Evolutionary conservation across 2,888 invertebrate species (phyloP), one percentile per base, ranked within the genome.

Genomic region (Ernsta delagoae): DNA sequence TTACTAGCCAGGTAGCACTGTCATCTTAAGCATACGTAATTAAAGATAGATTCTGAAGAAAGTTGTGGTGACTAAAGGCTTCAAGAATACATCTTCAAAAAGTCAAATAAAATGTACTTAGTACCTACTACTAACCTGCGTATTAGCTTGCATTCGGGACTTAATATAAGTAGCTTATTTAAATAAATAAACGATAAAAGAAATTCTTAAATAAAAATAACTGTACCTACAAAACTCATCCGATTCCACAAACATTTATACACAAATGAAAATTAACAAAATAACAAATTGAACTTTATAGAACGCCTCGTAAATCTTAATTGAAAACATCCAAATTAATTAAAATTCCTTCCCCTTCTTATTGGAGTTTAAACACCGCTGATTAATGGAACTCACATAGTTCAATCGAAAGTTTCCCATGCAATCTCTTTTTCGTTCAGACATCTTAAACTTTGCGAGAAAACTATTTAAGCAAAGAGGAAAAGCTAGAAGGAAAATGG

Each of bases 381-480:
- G 67, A 68, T 68, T 68, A 68, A 68, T 68, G 67, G 68, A 59
- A 57, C 61, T 62, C 48, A 59, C 62, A 68, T 68, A 68, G 68
- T 68, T 68, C 31, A 12, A 62, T 62, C 39, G 45, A 50, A 64
- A 68, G 57, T 68, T 65, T 50, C 24, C 62, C 11, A 45, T 68
- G 61, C 68, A 62, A 62, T 68, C 61, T 68, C 50, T 68, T 68
- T 68, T 68, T 68, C 68, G 62, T 50, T 61, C 60, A 57, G 68
- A 62, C 62, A 34, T 62, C 67, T 68, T 61, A 62, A 68, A 68
- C 48, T 68, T 68, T 50, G 48, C n/a, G 16, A 61, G 56, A 11
- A 61, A 62, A 57, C 62, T 68, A 68, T 68, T 68, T 68, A 48
- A 50, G 62, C 62, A 11, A 43, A 11, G 45, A 6, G 45, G 45